These are phyloP conservation scores for Heterohyrax brucei DNA, from an alignment of 2,797 vertebrate species.

Conservation along the genomic window DNA sequence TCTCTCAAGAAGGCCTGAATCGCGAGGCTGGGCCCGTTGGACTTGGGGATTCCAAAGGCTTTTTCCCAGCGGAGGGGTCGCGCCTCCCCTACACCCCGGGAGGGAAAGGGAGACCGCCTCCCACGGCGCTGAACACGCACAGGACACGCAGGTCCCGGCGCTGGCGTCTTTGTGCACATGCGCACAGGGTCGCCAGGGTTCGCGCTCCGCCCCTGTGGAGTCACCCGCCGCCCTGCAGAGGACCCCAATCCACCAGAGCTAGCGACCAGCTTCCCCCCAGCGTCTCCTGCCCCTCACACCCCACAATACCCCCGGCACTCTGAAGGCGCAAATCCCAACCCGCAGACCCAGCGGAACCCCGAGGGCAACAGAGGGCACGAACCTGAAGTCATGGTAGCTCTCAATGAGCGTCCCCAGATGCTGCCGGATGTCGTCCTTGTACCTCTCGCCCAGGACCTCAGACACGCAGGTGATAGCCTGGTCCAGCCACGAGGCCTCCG, in stretches of 20 bases:
- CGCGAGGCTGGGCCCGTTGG: background rate
- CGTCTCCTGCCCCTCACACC: fast-evolving
- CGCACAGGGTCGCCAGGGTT: fast-evolving
- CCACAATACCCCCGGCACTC: background rate
- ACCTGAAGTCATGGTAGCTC: slow-evolving; percentile 95
- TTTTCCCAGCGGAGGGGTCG: fast-evolving
- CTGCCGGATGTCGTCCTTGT: slow-evolving; percentile 90
- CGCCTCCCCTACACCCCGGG: background rate
- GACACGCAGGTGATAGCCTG: slow-evolving; percentile 91
- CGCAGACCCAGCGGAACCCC: fast-evolving
- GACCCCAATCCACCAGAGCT: fast-evolving
- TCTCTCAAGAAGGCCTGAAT: background rate
- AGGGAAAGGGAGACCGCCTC: background rate
- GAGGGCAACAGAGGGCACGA: background rate
- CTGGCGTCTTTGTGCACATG: fast-evolving
- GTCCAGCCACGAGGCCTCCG: slow-evolving; percentile 92
- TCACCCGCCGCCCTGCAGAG: background rate
- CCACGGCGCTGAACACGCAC: background rate
- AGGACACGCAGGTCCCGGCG: no score
- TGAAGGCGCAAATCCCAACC: fast-evolving
- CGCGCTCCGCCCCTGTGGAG: no score
- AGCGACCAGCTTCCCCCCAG: background rate
- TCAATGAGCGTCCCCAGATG: slow-evolving; percentile 90
- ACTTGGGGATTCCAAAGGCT: background rate
- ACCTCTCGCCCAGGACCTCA: slow-evolving; percentile 91